Evolutionary conservation across 2,888 invertebrate species (phyloP), one percentile per base, ranked within the genome.

Genomic region (Tinea trinotella): DNA sequence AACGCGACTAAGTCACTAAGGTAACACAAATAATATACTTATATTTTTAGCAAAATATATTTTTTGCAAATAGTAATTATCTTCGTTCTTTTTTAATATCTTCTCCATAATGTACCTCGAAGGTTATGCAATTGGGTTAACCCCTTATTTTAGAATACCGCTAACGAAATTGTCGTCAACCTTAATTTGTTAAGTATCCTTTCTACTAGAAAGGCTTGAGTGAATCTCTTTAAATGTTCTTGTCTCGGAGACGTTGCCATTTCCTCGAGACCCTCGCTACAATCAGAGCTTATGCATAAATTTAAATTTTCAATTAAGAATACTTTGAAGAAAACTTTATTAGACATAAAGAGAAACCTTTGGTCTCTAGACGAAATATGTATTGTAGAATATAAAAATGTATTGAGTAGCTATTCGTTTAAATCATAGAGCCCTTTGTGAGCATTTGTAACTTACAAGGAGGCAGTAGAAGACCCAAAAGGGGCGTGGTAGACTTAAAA

Each of bases 251-350:
- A n/a, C 35, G 24, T 19, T 64, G 65, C 63, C 65, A 61, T 58
- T 58, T 58, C 57, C 35, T 20, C 56, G 59, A 59, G 59, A 61
- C 61, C 68, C 69, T 71, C 54, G 67, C 71, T 70, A 80, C 78
- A 84, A 84, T 84, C 83, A 84, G 79, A 82, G 78, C 82, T 84
- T 83, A 84, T 85, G 84, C 84, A 85, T 85, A 84, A 84, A 85
- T 85, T 85, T 84, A 77, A 84, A 85, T 85, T 84, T 85, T 82
- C 84, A 84, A 85, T 83, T 83, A 83, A 76, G 77, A 70, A 77
- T 76, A 82, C 80, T 83, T 80, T 82, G 77, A 78, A 81, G 82
- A 76, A 82, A 82, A 84, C 80, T 83, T 82, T 84, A 83, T 84
- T 80, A 83, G 79, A 81, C 72, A 76, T 80, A 76, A 84, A 81